Base-by-base conservation (phyloP, 2,888 invertebrate genomes). In the Loripinus fragilis region DNA sequence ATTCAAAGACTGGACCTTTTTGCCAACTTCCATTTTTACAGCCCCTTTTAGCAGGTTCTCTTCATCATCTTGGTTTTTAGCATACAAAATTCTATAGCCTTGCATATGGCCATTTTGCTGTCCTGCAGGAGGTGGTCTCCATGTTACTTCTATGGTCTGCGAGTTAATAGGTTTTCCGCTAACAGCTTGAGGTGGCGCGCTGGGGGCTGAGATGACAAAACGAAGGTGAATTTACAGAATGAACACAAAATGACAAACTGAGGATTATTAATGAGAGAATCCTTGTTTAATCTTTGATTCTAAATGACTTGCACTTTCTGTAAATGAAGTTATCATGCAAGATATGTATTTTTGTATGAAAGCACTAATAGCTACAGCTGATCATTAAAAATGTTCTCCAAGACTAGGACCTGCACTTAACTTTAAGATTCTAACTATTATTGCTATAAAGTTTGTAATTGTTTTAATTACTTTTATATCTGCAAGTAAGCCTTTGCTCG, bases 121-220 rank as follows among this genome's bases (percentile, higher is more conserved):
- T 94, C 97, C 97, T 86, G 96, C 96, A 71, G 97, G 97, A 88
- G 99, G 99, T 90, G 98, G 98, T 91, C 96, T 95, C 99, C 99
- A 99, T 90, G 95, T 95, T 91, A 99, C 97, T 90, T 96, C 95
- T 92, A 99, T 96, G 87, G 97, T 96, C 84, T 97, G 97, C 87
- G 98, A 97, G 68, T 74, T 79, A 94, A 96, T 95, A 90, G 98
- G 96, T 94, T 96, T 95, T 87, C 97, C 98, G 90, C 96, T 96
- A 94, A 99, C 97, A 95, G 98, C 97, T 95, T 96, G 96, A 93
- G 99, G 99, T 92, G 99, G 97, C 93, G 98, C 98, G 94, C 97
- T 97, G 93, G 99, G 99, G 95, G 98, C 99, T 99, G 89, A 71
- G 78, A 66, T 48, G 85, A 94, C 90, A 80, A 75, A 81, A 82